Percentiles rank a stretch among this genome's conserved stretches.
phyloP scores from a whole-genome alignment of 2,888 invertebrate genomes.

The Amblyjoppa proteus region DNA sequence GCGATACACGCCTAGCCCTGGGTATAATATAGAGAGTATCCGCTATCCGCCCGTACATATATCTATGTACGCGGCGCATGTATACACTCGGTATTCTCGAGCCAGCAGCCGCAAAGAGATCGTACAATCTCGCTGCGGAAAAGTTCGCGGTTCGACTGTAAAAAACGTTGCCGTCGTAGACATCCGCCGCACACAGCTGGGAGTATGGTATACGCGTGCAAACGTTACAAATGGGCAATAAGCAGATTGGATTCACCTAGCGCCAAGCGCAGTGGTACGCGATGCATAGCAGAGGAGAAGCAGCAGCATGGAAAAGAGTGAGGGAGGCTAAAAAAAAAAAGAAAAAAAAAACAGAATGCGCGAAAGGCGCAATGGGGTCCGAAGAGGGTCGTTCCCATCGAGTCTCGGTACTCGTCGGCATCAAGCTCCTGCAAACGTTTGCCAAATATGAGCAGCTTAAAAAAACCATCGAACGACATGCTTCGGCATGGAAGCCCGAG shows the following conservation, averaged over 20 bases:
- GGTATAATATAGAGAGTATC: constrained; percentile 58
- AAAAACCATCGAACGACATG: constrained; percentile 71
- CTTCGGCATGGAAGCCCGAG: constrained; percentile 10
- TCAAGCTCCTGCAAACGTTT: constrained; percentile 70
- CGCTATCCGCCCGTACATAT: constrained; percentile 32
- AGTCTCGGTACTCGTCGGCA: constrained; percentile 41
- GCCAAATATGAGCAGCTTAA: constrained; percentile 76
- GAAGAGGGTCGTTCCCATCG: constrained; percentile 18
- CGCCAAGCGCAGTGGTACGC: constrained; percentile 64
- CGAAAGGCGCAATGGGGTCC: constrained; percentile 8
- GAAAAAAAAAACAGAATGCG: constrained; percentile 42
- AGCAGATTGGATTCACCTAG: constrained; percentile 79
- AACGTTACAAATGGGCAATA: constrained; percentile 79
- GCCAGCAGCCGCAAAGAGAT: constrained; percentile 67
- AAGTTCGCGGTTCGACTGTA: constrained; percentile 69
- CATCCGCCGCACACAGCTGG: constrained; percentile 50
- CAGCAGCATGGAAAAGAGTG: constrained; percentile 7
- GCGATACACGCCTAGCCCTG: constrained; percentile 54
- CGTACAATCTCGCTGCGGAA: constrained; percentile 71
- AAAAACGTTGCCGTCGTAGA: constrained; percentile 57
- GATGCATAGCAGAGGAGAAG: constrained; percentile 44
- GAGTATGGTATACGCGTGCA: constrained; percentile 58
- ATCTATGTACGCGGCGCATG: constrained; percentile 42
- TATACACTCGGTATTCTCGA: constrained; percentile 62
- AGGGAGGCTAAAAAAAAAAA: constrained; percentile 45